These are phyloP conservation scores for Aphidius ervi DNA, from an alignment of 1,140 invertebrate species.

Conservation along the genomic window DNA sequence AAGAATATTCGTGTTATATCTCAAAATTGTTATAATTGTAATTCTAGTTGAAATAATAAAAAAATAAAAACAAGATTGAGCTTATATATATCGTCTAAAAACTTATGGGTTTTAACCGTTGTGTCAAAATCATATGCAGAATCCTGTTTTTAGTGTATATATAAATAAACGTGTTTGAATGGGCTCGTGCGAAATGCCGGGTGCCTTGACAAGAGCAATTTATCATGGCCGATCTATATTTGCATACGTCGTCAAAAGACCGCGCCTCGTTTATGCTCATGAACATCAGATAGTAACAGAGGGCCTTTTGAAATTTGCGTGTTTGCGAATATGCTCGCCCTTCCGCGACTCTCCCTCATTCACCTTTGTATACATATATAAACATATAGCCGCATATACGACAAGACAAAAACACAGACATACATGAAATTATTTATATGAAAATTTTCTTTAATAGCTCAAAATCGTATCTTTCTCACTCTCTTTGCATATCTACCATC, in stretches of 20 bases:
- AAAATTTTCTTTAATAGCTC: neutral
- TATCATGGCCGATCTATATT: conserved; percentile 56
- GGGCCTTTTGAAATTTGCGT: conserved; percentile 54
- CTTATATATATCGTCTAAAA: neutral
- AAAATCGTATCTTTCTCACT: too few relatives aligned
- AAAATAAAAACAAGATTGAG: neutral
- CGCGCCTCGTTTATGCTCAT: conserved; percentile 40
- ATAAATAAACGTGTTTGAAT: conserved; percentile 25
- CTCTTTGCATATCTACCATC: conserved; percentile 22
- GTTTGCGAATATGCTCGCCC: conserved; percentile 49
- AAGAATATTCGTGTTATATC: neutral
- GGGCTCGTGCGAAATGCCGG: conserved; percentile 52
- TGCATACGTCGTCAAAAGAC: conserved; percentile 54
- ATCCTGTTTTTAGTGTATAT: conserved; percentile 19
- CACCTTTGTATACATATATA: conserved; percentile 1
- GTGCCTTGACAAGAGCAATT: conserved; percentile 54
- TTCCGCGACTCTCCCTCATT: conserved; percentile 22
- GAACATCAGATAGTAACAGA: conserved; percentile 50
- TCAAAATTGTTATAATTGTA: neutral
- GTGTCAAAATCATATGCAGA: conserved; percentile 20
- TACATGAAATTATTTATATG: conserved; percentile 14
- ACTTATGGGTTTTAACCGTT: conserved; percentile 6
- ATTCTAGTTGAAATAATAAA: neutral
- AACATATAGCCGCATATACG: too few relatives aligned
- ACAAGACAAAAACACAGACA: too few relatives aligned